phyloP scores from a whole-genome alignment of 2,888 invertebrate genomes.

The Terebella lapidaria region DNA sequence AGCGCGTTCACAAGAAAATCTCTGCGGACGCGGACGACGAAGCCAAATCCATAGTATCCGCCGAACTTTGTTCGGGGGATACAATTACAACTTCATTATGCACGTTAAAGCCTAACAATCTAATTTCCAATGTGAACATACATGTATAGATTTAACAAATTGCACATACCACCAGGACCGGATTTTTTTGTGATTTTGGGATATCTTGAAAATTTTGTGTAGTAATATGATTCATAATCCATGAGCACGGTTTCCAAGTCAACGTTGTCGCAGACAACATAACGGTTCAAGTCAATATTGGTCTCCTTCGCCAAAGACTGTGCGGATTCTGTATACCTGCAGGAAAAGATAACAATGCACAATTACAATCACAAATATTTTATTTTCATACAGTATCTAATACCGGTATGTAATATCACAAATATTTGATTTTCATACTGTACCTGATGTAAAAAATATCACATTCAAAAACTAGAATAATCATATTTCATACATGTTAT shows the following conservation, averaged over 20 bases:
- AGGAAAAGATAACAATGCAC: neutral
- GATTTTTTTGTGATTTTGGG: constrained; percentile 70
- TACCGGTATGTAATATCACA: neutral
- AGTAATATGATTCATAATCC: constrained; percentile 83
- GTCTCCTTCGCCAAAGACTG: constrained; percentile 69
- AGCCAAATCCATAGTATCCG: too few relatives aligned
- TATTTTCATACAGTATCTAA: neutral
- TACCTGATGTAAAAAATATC: neutral
- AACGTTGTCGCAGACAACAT: constrained; percentile 79
- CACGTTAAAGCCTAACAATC: too few relatives aligned
- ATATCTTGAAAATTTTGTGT: constrained; percentile 77
- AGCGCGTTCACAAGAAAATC: too few relatives aligned
- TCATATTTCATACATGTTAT: too few relatives aligned
- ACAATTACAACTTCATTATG: too few relatives aligned
- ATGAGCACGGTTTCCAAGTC: constrained; percentile 81
- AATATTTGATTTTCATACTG: neutral
- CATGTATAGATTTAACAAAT: too few relatives aligned
- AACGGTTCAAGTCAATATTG: constrained; percentile 61
- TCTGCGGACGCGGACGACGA: too few relatives aligned
- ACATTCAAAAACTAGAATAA: neutral
- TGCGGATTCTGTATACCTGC: constrained; percentile 62
- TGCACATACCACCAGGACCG: constrained; percentile 16
- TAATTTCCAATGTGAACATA: too few relatives aligned
- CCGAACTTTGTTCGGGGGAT: too few relatives aligned
- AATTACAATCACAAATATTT: neutral